Percentiles rank a stretch among this genome's conserved stretches.
Conservation (phyloP, 2,888 invertebrate genomes). For the Timandra comae region DNA sequence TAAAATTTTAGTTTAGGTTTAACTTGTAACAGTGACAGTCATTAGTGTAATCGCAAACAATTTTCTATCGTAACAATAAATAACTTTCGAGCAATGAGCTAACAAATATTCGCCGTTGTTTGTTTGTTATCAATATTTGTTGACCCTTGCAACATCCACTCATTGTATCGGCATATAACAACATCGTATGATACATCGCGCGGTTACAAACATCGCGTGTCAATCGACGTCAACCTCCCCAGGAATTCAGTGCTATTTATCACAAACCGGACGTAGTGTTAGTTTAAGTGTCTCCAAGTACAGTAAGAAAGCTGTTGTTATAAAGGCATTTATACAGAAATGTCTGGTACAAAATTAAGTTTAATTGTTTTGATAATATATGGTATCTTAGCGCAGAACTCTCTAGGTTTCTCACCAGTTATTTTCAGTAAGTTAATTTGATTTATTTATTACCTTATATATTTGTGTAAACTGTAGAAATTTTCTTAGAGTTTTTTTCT, state of each 20-base stretch:
- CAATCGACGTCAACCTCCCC: constrained; percentile 3
- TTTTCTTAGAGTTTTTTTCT: no score
- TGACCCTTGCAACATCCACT: constrained; percentile 26
- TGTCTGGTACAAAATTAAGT: constrained; percentile 39
- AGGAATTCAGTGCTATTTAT: background rate
- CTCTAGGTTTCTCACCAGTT: constrained; percentile 61
- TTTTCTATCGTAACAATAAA: background rate
- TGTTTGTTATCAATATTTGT: constrained; percentile 28
- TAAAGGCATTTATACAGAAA: constrained; percentile 34
- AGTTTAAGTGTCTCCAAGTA: no score
- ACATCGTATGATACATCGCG: constrained; percentile 32
- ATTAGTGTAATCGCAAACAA: no score
- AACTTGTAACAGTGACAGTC: no score
- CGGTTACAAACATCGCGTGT: no score
- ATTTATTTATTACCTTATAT: no score
- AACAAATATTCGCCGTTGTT: background rate
- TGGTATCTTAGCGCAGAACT: constrained; percentile 47
- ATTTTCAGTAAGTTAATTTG: constrained; percentile 57
- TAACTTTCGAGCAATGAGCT: background rate
- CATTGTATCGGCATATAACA: constrained; percentile 8
- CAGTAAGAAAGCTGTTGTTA: no score
- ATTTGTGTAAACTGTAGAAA: no score
- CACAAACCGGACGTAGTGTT: no score
- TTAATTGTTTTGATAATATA: constrained; percentile 42
- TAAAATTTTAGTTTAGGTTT: no score